Base-by-base conservation (phyloP, 2,113 vertebrate genomes). In the Alaudala cheleensis region DNA sequence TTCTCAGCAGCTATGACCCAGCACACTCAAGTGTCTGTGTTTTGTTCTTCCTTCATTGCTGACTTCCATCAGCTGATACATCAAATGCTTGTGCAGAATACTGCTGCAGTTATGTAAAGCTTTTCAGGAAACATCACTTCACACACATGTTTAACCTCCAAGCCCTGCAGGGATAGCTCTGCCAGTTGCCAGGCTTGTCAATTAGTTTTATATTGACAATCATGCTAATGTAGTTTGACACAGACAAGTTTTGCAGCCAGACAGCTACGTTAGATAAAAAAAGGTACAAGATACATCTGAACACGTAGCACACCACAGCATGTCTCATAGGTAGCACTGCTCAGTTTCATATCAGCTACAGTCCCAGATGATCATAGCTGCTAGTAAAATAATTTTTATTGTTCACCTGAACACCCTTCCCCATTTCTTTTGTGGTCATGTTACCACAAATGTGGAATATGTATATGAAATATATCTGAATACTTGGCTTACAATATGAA, bases 111-210 rank as follows among this genome's bases (percentile, higher is more conserved):
- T 97, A 94, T 51, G 71, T 92, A 97, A 97, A 96, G 94, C 92
- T 93, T 98, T 97, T 97, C 96, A 96, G 91, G 92, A 95, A 97
- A 78, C 96, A 93, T 94, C 96, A 88, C 28, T 97, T 90, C 78
- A 96, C 83, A 96, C 92, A 97, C 92, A 97, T 97, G 79, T 97
- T 97, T 97, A 97, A 97, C 97, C 95, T 90, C 58, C 56, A 82
- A 69, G 64, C 71, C 97, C 93, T 96, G 82, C 95, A 93, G 92
- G 69, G 93, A 90, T 88, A 85, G 21, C 50, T 80, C n/a, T 84
- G 70, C 17, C 58, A 60, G 88, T 95, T 97, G 67, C 81, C 93
- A 70, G 74, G 79, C 73, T 96, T 92, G 95, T 97, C 97, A 90
- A 98, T 97, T 97, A 98, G 96, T 97, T 97, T 97, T 97, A 93